These are phyloP conservation scores for Mesocricetus auratus DNA, from an alignment of 2,113 vertebrate genomes.

Conservation along the genomic window DNA sequence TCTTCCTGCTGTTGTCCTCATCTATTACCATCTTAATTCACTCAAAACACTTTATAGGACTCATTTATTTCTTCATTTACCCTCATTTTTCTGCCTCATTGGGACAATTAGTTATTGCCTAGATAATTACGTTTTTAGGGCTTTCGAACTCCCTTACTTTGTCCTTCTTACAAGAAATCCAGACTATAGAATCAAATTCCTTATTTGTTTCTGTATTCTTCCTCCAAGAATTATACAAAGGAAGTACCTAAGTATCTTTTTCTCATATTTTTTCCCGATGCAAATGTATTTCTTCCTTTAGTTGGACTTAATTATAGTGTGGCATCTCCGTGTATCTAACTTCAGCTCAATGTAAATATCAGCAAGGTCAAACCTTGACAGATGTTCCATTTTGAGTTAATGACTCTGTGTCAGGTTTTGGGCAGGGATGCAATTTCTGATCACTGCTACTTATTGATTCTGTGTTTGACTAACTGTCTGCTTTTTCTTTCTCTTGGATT, in stretches of 20 bases:
- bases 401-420: slow-evolving; percentile 21
- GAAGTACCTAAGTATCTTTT: neutral
- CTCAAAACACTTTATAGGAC: slow-evolving; percentile 27
- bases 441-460: neutral
- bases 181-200: slow-evolving; percentile 35
- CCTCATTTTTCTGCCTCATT: slow-evolving; percentile 64
- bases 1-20: neutral
- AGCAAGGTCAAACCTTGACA: slow-evolving; percentile 67
- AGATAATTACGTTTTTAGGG: slow-evolving; percentile 66
- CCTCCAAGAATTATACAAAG: neutral
- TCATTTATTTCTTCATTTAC: slow-evolving; percentile 53
- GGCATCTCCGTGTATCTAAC: neutral
- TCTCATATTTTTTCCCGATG: neutral
- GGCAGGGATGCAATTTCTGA: neutral
- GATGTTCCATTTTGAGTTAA: slow-evolving; percentile 43
- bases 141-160: slow-evolving; percentile 59
- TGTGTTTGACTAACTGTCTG: neutral
- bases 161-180: slow-evolving; percentile 52
- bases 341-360: slow-evolving; percentile 50
- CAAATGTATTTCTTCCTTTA: neutral
- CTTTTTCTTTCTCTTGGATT: slow-evolving; percentile 19
- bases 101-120: slow-evolving; percentile 68
- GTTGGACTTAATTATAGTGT: slow-evolving; percentile 15
- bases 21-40: slow-evolving; percentile 36
- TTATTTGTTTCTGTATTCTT: neutral